Percentiles rank a stretch among this genome's conserved stretches.
Conservation (phyloP, 2,888 invertebrate genomes). For the Melanchra persicariae region DNA sequence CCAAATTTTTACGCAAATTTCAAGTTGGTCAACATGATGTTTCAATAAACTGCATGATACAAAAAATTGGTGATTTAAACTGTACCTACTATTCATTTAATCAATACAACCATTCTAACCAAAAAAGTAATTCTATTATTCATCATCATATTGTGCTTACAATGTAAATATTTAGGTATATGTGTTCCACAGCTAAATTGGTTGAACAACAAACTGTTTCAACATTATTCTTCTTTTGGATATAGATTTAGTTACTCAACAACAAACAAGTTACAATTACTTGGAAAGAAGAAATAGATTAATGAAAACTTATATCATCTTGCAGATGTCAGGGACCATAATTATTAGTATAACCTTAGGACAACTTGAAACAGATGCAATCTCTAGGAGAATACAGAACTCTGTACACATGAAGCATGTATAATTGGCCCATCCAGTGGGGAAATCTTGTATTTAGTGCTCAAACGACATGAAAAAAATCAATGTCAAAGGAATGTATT, state of each 20-base stretch:
- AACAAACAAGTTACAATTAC: constrained; percentile 13
- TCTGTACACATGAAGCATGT: constrained; percentile 9
- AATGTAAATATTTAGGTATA: constrained; percentile 27
- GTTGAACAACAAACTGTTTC: neutral
- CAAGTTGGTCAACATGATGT: neutral
- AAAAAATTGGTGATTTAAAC: neutral
- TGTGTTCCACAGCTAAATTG: neutral
- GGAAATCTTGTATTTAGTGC: constrained; percentile 26
- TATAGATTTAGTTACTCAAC: neutral
- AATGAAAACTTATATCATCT: constrained; percentile 39
- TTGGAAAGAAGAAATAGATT: constrained; percentile 12
- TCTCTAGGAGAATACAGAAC: constrained; percentile 14
- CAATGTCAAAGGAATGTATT: constrained; percentile 60
- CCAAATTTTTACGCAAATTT: constrained; percentile 13
- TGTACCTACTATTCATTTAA: neutral
- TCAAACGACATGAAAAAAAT: constrained; percentile 56
- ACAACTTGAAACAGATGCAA: constrained; percentile 18
- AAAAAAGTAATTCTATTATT: neutral
- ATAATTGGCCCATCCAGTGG: constrained; percentile 10
- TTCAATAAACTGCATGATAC: neutral
- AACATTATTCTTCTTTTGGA: neutral
- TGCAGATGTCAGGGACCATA: constrained; percentile 31
- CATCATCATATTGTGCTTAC: neutral
- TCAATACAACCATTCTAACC: constrained; percentile 5
- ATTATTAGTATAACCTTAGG: neutral